Evolutionary conservation across 2,797 vertebrate species (phyloP).

Genomic region (Microctenopoma steveboyesi): DNA sequence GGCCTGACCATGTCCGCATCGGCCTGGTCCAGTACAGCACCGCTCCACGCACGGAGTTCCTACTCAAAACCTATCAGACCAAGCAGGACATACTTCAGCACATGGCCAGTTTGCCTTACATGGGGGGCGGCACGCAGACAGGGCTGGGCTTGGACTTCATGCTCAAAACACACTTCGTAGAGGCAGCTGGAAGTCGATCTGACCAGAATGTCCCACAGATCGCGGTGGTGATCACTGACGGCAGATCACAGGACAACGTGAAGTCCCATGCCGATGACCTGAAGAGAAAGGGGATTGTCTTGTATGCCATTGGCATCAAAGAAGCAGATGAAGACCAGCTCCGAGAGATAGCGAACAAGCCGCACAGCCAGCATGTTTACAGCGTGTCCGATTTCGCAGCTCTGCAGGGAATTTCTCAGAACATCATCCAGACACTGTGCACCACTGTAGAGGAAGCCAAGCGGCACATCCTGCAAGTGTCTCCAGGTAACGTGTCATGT

Average conservation of each 20-base stretch:
- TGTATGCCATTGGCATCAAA: conserved; percentile 85
- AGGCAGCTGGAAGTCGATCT: conserved; percentile 72
- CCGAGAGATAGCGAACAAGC: conserved; percentile 78
- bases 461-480: conserved; percentile 63
- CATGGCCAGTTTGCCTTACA: conserved; percentile 75
- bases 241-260: conserved; percentile 80
- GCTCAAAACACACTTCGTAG: conserved; percentile 79
- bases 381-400: conserved; percentile 78
- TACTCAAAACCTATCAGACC: conserved; percentile 72
- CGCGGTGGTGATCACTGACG: conserved; percentile 82
- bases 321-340: conserved; percentile 79
- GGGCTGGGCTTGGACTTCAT: conserved; percentile 80
- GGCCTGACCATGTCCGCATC: conserved; percentile 79
- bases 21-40: conserved; percentile 84
- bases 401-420: conserved; percentile 80
- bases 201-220: conserved; percentile 78
- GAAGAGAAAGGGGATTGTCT: conserved; percentile 73
- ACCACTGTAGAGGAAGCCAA: conserved; percentile 79
- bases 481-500: conserved; percentile 71
- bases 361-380: conserved; percentile 77
- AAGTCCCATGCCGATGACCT: conserved; percentile 60
- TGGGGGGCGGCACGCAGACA: conserved; percentile 77
- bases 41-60: conserved; percentile 78
- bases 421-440: conserved; percentile 82
- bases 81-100: conserved; percentile 73